Evolutionary conservation across 2,888 invertebrate species (phyloP).

Genomic region (Chromoteleia sp.): DNA sequence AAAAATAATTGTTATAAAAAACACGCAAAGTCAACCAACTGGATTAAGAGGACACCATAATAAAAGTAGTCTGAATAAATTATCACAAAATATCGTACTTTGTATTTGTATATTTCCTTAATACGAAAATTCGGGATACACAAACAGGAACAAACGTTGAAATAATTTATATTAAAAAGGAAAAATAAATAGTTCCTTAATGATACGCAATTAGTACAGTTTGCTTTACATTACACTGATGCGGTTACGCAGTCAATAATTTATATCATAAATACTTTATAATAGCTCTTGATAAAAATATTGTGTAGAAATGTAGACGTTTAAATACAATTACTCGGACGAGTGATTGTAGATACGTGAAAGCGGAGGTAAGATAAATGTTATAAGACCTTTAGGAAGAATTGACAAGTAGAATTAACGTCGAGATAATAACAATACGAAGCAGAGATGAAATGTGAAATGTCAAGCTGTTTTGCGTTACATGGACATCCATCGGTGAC

Average conservation of each 20-base stretch:
- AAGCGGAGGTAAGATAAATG: conserved; percentile 34
- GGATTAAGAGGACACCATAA: conserved; percentile 19
- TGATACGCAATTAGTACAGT: conserved; percentile 44
- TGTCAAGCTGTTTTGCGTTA: conserved; percentile 34
- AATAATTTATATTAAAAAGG: conserved; percentile 39
- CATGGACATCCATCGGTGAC: not conserved
- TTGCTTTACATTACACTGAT: conserved; percentile 21
- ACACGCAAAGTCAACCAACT: conserved; percentile 1
- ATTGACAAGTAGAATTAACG: conserved; percentile 34
- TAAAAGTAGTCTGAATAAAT: conserved; percentile 57
- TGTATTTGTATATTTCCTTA: conserved; percentile 67
- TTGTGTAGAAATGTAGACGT: conserved; percentile 15
- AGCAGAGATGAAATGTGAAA: conserved; percentile 43
- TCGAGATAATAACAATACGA: conserved; percentile 47
- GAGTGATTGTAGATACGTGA: conserved; percentile 7
- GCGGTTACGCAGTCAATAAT: conserved; percentile 30
- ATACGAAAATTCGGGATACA: conserved; percentile 67
- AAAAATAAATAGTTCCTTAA: conserved; percentile 38
- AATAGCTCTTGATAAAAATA: conserved; percentile 24
- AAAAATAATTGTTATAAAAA: not conserved
- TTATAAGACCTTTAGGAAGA: conserved; percentile 30
- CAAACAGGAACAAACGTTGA: conserved; percentile 60
- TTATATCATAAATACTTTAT: conserved; percentile 12
- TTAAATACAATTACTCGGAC: no score
- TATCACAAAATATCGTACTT: conserved; percentile 63